phyloP scores from a whole-genome alignment of 2,888 invertebrate species.

The Lacanobia oleracea region DNA sequence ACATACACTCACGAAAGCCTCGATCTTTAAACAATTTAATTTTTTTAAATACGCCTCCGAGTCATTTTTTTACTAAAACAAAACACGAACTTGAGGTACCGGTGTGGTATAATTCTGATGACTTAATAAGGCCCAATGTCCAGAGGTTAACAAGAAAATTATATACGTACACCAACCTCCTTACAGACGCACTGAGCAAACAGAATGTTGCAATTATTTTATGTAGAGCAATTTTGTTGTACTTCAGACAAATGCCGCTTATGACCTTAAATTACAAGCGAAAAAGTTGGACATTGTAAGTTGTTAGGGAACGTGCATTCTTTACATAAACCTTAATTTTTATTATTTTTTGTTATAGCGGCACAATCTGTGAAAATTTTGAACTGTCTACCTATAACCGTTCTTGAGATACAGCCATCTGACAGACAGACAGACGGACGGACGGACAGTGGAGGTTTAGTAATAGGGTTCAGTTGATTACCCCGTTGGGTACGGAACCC shows the following conservation, averaged over 20 bases:
- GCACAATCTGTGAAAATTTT: too few relatives aligned
- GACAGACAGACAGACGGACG: too few relatives aligned
- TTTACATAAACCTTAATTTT: too few relatives aligned
- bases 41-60: constrained; percentile 54
- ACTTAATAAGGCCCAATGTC: constrained; percentile 81
- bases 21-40: constrained; percentile 56
- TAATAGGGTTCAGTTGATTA: too few relatives aligned
- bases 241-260: constrained; percentile 68
- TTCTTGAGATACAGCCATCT: too few relatives aligned
- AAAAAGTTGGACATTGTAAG: constrained; percentile 65
- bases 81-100: constrained; percentile 63
- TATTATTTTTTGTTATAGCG: too few relatives aligned
- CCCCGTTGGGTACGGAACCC: too few relatives aligned
- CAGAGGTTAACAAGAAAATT: constrained; percentile 81
- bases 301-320: constrained; percentile 17
- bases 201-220: constrained; percentile 79
- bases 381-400: too few relatives aligned
- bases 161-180: constrained; percentile 71
- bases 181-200: constrained; percentile 72
- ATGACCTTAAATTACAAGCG: constrained; percentile 72
- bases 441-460: too few relatives aligned
- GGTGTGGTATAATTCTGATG: constrained; percentile 80
- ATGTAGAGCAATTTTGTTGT: constrained; percentile 75
- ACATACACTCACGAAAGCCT: constrained; percentile 24
- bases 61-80: constrained; percentile 61